phyloP scores from a whole-genome alignment of 2,888 invertebrate genomes.

The Pyrochroa serraticornis region DNA sequence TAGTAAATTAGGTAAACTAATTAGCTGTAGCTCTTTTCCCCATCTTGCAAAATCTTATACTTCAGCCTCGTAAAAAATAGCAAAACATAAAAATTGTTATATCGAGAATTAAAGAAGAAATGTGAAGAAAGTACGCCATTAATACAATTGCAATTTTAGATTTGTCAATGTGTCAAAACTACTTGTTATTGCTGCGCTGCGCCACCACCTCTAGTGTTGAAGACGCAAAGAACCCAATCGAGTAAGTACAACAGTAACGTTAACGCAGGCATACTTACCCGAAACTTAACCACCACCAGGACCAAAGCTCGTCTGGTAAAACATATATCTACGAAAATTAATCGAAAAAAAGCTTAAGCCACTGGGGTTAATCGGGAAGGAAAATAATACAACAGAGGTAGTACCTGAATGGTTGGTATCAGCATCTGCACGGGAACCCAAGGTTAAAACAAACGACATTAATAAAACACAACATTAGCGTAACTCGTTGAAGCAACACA shows the following conservation, averaged over 20 bases:
- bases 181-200: slow-evolving; percentile 2
- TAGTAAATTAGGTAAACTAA: too few species aligned
- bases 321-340: slow-evolving; percentile 6
- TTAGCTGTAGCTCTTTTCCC: too few species aligned
- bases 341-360: slow-evolving; percentile 28
- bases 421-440: slow-evolving; percentile 51
- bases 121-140: background rate
- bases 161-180: background rate
- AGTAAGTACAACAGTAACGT: background rate
- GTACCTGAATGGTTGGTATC: slow-evolving; percentile 56
- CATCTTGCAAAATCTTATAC: too few species aligned
- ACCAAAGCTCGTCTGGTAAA: slow-evolving; percentile 4
- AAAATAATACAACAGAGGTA: slow-evolving; percentile 48
- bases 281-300: slow-evolving; percentile 9
- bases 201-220: slow-evolving; percentile 6
- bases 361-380: slow-evolving; percentile 21
- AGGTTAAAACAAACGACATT: slow-evolving; percentile 49
- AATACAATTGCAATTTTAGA: background rate
- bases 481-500: background rate
- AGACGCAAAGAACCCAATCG: too few species aligned
- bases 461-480: slow-evolving; percentile 40
- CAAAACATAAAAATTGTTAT: too few species aligned
- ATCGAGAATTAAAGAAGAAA: too few species aligned
- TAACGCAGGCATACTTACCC: slow-evolving; percentile 15
- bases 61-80: too few species aligned